A percentile compares a stretch with the other conserved stretches of the same genome.
Conservation (phyloP, 1,140 invertebrate genomes). For the Hesperophylax magnus region DNA sequence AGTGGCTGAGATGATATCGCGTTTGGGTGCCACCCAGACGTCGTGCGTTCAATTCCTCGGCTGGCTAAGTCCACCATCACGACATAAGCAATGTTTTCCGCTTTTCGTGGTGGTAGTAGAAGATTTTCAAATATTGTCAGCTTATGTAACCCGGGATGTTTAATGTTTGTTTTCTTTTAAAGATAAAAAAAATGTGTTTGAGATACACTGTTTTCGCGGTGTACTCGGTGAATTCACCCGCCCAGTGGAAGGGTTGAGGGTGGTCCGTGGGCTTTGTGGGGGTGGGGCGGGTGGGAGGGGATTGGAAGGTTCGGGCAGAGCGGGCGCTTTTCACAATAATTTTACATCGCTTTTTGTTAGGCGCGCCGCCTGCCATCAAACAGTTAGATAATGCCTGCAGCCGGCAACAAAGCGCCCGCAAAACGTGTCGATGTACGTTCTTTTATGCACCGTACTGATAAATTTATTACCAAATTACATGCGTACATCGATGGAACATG, state of each 20-base stretch:
- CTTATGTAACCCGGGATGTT: too few species aligned
- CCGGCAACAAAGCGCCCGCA: constrained; percentile 29
- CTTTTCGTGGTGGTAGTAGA: too few species aligned
- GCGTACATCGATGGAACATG: constrained; percentile 16
- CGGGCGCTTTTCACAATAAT: constrained; percentile 47
- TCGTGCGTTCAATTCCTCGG: too few species aligned
- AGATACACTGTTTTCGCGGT: background rate
- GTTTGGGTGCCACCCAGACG: too few species aligned
- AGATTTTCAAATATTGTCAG: too few species aligned
- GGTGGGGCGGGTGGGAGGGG: background rate
- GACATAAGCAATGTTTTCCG: too few species aligned
- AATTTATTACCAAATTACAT: constrained; percentile 49
- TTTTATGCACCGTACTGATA: constrained; percentile 48
- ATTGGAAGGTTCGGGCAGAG: background rate
- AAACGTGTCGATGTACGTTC: constrained; percentile 43
- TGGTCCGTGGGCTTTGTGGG: background rate
- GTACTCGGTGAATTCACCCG: constrained; percentile 9
- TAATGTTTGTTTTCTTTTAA: too few species aligned
- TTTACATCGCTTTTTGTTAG: constrained; percentile 50
- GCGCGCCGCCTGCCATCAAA: constrained; percentile 38
- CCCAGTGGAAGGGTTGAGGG: background rate
- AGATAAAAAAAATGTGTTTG: background rate
- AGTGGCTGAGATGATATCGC: too few species aligned
- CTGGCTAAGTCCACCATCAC: too few species aligned
- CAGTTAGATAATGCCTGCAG: constrained; percentile 41